Conservation (phyloP, 2,888 invertebrate species). For the Drosophila algonquin region DNA sequence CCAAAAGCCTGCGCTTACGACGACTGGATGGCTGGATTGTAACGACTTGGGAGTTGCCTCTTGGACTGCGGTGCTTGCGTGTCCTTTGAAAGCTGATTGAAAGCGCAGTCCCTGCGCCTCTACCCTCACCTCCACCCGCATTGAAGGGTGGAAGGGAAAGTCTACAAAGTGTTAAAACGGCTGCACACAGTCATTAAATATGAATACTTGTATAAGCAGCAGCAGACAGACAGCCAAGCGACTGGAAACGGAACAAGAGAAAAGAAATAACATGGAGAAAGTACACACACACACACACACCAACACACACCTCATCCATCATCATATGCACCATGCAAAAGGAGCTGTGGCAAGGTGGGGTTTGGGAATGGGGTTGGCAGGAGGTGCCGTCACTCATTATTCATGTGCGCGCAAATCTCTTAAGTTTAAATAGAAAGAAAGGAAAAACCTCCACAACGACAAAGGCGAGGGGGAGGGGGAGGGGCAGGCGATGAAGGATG, state of each 20-base stretch:
- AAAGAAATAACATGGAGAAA: slow-evolving; percentile 1
- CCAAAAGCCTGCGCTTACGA: slow-evolving; percentile 53
- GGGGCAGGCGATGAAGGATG: slow-evolving; percentile 1
- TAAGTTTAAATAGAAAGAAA: slow-evolving; percentile 56
- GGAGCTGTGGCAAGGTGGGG: slow-evolving; percentile 5
- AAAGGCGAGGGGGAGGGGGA: not conserved
- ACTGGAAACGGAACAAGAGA: slow-evolving; percentile 3
- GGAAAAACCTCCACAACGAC: slow-evolving; percentile 10
- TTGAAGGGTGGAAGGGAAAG: slow-evolving; percentile 13
- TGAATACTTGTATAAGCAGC: slow-evolving; percentile 55
- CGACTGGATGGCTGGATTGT: slow-evolving; percentile 43
- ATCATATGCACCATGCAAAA: slow-evolving; percentile 10
- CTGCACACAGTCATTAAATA: slow-evolving; percentile 74
- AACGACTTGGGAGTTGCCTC: slow-evolving; percentile 49
- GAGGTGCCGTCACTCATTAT: slow-evolving; percentile 44
- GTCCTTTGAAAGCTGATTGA: slow-evolving; percentile 68
- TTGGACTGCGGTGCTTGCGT: slow-evolving; percentile 53
- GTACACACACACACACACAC: slow-evolving; percentile 7
- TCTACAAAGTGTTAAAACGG: slow-evolving; percentile 74
- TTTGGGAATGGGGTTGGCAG: not conserved
- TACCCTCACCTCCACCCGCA: not conserved
- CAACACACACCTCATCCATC: slow-evolving; percentile 13
- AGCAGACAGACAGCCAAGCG: slow-evolving; percentile 30
- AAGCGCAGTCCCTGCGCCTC: slow-evolving; percentile 33
- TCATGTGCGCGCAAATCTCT: slow-evolving; percentile 61